These are phyloP conservation scores for Erythrocebus patas DNA, from an alignment of 2,113 vertebrate genomes.

Conservation along the genomic window DNA sequence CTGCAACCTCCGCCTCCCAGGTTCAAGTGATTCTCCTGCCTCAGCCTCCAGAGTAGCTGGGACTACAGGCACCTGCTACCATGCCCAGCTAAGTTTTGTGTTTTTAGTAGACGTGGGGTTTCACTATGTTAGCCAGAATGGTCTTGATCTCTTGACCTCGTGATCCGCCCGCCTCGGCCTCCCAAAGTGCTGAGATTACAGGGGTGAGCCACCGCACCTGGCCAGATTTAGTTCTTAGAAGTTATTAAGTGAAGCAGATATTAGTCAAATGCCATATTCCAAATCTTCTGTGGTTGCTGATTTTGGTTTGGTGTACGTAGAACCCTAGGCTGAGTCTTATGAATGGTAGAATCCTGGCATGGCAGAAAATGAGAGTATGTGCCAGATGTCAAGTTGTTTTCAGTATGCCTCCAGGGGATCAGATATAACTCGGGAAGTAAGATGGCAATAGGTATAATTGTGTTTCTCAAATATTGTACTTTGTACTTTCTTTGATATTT, in stretches of 20 bases:
- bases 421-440: neutral
- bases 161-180: neutral
- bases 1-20: neutral
- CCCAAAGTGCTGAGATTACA: neutral
- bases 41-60: neutral
- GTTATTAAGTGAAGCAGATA: conserved; percentile 16
- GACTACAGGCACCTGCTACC: neutral
- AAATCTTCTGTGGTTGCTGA: neutral
- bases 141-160: neutral
- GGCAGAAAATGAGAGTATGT: neutral
- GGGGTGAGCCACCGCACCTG: too few species aligned
- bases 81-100: neutral
- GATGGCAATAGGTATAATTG: neutral
- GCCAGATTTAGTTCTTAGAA: conserved; percentile 29
- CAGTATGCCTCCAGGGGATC: neutral
- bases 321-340: neutral
- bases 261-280: neutral
- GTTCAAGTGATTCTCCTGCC: neutral
- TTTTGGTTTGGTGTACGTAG: conserved; percentile 32
- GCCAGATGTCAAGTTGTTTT: neutral
- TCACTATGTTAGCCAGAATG: neutral
- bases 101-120: neutral
- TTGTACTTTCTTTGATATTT: neutral
- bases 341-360: neutral
- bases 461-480: neutral